Percentiles rank a stretch among this genome's conserved stretches.
Evolutionary conservation across 2,797 vertebrate species (phyloP).

Genomic region (Podarcis lilfordi): DNA sequence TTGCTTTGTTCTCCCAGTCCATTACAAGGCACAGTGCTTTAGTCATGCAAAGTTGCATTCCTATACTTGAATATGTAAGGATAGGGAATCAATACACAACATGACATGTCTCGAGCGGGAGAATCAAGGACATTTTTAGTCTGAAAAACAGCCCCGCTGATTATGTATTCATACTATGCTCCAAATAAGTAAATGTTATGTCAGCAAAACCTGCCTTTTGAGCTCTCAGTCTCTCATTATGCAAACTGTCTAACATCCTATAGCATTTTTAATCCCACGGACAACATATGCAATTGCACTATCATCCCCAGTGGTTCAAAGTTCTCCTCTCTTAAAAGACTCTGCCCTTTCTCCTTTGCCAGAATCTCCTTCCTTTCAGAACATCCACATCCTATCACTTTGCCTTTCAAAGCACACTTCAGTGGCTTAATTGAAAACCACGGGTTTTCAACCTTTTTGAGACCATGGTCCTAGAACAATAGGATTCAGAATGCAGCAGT

Average conservation of each 20-base stretch:
- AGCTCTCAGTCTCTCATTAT: background rate
- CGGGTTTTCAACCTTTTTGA: too few relatives aligned
- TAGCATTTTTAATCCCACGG: background rate
- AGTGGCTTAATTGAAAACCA: background rate
- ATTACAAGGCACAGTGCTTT: background rate
- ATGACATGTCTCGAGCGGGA: background rate
- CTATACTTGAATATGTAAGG: background rate
- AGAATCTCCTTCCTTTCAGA: background rate
- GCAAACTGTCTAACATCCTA: background rate
- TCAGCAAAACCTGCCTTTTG: background rate
- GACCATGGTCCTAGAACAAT: too few relatives aligned
- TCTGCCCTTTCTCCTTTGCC: background rate
- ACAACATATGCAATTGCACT: background rate
- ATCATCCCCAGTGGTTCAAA: background rate
- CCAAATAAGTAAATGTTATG: background rate
- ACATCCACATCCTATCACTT: background rate
- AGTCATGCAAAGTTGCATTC: background rate
- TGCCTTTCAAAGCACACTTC: background rate
- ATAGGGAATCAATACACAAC: background rate
- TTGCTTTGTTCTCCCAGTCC: slow-evolving; percentile 53
- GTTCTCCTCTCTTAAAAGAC: background rate
- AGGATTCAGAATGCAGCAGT: too few relatives aligned
- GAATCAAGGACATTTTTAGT: background rate
- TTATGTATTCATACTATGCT: background rate
- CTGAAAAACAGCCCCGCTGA: background rate